Percentiles rank a stretch among this genome's conserved stretches.
phyloP scores from a whole-genome alignment of 2,113 vertebrate species.

The Notechis scutatus region DNA sequence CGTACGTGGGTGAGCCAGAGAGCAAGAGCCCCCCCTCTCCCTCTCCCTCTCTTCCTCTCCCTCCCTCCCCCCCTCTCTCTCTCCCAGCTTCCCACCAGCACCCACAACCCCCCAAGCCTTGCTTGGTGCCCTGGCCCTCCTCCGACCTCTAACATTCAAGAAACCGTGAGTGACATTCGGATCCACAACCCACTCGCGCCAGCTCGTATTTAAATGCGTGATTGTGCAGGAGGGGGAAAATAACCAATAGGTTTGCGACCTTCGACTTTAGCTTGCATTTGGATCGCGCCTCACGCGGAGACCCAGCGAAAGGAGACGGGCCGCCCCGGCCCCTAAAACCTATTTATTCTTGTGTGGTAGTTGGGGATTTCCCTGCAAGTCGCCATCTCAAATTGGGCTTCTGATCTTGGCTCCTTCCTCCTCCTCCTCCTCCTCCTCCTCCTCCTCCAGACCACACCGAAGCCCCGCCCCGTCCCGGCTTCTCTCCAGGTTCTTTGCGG shows the following conservation, averaged over 20 bases:
- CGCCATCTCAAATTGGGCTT: background rate
- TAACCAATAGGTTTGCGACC: background rate
- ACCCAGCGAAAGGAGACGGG: background rate
- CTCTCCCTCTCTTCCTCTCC: too few relatives aligned
- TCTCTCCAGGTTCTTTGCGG: background rate
- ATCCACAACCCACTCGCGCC: background rate
- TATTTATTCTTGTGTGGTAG: background rate
- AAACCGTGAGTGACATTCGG: background rate
- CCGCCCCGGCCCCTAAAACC: background rate
- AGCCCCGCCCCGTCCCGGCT: background rate
- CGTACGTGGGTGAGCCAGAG: too few relatives aligned
- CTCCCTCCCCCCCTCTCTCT: too few relatives aligned
- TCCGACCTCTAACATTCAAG: background rate
- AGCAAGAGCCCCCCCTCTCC: background rate
- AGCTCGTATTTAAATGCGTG: background rate
- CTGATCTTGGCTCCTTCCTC: background rate
- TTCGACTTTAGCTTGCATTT: background rate
- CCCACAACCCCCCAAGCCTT: background rate
- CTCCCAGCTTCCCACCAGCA: too few relatives aligned
- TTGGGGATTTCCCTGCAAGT: background rate
- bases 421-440: background rate
- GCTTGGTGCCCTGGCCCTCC: background rate
- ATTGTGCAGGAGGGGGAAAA: background rate
- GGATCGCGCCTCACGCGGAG: conserved; percentile 5
- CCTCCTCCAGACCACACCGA: background rate